These are phyloP conservation scores for Invenusta paracnida DNA, from an alignment of 2,888 invertebrate genomes.

Conservation along the genomic window DNA sequence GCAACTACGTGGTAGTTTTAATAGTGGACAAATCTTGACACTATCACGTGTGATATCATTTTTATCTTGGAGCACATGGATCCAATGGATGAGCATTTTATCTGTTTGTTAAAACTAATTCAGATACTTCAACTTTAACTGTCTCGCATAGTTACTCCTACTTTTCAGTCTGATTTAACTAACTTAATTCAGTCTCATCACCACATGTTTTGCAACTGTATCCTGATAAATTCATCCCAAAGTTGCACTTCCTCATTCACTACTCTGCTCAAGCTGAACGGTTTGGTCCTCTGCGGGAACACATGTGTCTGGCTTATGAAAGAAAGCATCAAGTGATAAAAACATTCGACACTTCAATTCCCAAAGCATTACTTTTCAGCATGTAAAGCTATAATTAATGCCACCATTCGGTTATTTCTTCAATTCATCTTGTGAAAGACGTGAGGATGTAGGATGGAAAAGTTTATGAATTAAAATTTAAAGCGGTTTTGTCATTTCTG, in stretches of 20 bases:
- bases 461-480: neutral
- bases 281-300: slow-evolving; percentile 6
- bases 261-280: neutral
- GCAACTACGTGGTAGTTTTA: neutral
- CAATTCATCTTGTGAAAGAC: neutral
- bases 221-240: slow-evolving; percentile 23
- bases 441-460: neutral
- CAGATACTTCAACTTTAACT: neutral
- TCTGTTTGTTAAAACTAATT: neutral
- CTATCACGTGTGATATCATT: neutral
- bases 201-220: neutral
- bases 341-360: slow-evolving; percentile 16
- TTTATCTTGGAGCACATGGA: neutral
- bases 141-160: neutral
- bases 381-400: neutral
- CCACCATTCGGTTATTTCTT: neutral
- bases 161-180: neutral
- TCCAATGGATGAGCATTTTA: neutral
- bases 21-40: slow-evolving; percentile 19
- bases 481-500: neutral
- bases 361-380: neutral
- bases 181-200: neutral
- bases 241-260: slow-evolving; percentile 18
- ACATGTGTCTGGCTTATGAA: slow-evolving; percentile 22
- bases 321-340: slow-evolving; percentile 23